These are phyloP conservation scores for Catotricha subobsoleta DNA, from an alignment of 2,888 invertebrate species.

Conservation along the genomic window DNA sequence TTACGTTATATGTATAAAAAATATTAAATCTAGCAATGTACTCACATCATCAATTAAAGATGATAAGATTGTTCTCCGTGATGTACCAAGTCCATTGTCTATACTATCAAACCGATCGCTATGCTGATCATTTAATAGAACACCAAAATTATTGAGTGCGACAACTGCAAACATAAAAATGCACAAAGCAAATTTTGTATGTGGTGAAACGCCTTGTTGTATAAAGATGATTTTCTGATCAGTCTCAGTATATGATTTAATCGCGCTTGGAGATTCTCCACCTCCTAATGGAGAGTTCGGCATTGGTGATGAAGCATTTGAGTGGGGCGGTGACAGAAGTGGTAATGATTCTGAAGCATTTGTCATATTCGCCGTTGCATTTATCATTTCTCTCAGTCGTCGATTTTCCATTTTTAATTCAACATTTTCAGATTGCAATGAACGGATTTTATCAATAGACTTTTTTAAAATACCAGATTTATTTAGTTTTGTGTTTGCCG, in stretches of 20 bases:
- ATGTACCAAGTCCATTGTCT: slow-evolving; percentile 9
- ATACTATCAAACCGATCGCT: slow-evolving; percentile 1
- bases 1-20: no score
- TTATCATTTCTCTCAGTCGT: slow-evolving; percentile 40
- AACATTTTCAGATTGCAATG: slow-evolving; percentile 70
- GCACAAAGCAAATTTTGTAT: slow-evolving; percentile 49
- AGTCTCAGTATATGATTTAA: not conserved
- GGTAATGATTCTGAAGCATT: slow-evolving; percentile 43
- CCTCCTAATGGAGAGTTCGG: slow-evolving; percentile 55
- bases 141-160: slow-evolving; percentile 46
- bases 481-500: slow-evolving; percentile 79
- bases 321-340: not conserved
- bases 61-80: slow-evolving; percentile 29
- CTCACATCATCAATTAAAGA: slow-evolving; percentile 23
- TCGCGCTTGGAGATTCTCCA: slow-evolving; percentile 11
- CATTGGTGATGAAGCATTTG: slow-evolving; percentile 1
- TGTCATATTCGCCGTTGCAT: slow-evolving; percentile 24
- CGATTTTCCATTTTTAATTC: slow-evolving; percentile 74
- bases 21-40: no score
- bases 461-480: slow-evolving; percentile 93
- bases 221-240: slow-evolving; percentile 2
- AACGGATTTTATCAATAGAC: slow-evolving; percentile 89
- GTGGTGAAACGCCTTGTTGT: not conserved
- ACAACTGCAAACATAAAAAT: slow-evolving; percentile 81
- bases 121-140: slow-evolving; percentile 7